Base-by-base conservation (phyloP, 2,888 invertebrate species). In the Scaptomyza reducta region DNA sequence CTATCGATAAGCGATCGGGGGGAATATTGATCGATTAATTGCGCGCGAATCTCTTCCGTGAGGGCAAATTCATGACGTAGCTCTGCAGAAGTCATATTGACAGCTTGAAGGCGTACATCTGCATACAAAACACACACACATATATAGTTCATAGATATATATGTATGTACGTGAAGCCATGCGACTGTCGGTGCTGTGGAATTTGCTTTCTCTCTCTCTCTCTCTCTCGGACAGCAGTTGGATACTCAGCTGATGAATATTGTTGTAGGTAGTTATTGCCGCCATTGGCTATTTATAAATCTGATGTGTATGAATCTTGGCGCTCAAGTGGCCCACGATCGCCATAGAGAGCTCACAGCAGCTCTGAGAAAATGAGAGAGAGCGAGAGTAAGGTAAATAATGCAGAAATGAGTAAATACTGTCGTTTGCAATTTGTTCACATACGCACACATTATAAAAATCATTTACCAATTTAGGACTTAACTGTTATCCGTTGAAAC, bases 251-350 rank as follows among this genome's bases (percentile, higher is more conserved):
- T 74, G 61, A 59, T 59, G 62, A 50, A 46, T 46, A 29, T 45
- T 56, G 46, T 49, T 77, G 49, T 70, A 44, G 69, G 45, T n/a
- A 64, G 63, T 47, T 61, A 45, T 74, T 68, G 63, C 56, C 49
- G 22, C 54, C 53, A 53, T 44, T 79, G 64, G 85, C 82, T 82
- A 82, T 82, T 88, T 83, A 79, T 82, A 82, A 88, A 74, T 82
- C 82, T 82, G 82, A 82, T 82, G 82, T 86, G 77, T 87, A 65
- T 82, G 68, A 75, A 87, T 85, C 73, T 85, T 65, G 60, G 27
- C 66, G 49, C 46, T 63, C 66, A 38, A 57, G 58, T 53, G 51
- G 49, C 42, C 61, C 49, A 49, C 49, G 86, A 85, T 82, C 77
- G 46, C 44, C 55, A 33, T 27, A 46, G 35, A 77, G 58, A 60